phyloP scores from a whole-genome alignment of 2,797 vertebrate species.

The Neoniphon sammara region DNA sequence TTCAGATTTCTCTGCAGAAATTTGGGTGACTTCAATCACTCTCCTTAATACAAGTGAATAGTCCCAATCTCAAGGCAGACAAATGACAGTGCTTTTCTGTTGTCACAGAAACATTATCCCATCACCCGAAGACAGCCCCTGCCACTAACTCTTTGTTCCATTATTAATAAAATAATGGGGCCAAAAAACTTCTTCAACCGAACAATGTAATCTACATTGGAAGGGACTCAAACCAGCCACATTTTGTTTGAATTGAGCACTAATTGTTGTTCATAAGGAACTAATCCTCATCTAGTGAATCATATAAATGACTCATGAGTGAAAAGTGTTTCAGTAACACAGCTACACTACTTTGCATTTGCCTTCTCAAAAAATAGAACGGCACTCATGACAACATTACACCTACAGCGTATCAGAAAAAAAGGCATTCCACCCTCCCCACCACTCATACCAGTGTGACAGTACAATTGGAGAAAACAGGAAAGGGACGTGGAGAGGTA shows the following conservation, averaged over 20 bases:
- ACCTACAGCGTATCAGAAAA: no score
- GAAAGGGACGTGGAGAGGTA: no score
- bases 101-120: neutral
- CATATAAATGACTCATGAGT: neutral
- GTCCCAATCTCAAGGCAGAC: neutral
- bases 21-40: neutral
- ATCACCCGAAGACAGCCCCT: neutral
- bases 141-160: neutral
- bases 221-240: neutral
- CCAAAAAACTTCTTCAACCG: neutral
- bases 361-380: no score
- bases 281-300: neutral
- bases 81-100: neutral
- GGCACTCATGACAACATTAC: no score
- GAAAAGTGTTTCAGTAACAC: neutral
- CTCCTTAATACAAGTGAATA: neutral
- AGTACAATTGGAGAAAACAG: neutral
- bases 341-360: neutral
- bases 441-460: no score
- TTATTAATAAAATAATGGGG: neutral
- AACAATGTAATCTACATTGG: neutral
- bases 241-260: conserved; percentile 5
- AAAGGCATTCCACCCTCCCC: no score
- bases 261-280: neutral
- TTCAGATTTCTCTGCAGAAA: neutral